Base-by-base conservation (phyloP, 2,888 invertebrate genomes). In the Phortica magna region DNA sequence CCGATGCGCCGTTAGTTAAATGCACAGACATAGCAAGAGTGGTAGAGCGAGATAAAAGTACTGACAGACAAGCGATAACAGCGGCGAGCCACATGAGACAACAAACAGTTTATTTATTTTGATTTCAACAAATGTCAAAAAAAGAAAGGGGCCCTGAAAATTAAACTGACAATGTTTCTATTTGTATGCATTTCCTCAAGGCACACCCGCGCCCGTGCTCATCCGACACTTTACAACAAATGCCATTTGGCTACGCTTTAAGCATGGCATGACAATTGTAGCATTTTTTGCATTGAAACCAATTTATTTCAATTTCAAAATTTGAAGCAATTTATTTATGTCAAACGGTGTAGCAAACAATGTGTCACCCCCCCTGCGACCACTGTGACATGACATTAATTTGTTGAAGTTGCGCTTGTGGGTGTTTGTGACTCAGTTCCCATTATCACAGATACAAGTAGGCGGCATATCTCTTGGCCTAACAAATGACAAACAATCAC, bases 221-320 rank as follows among this genome's bases (percentile, higher is more conserved):
- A 31, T 53, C 14, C n/a, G 9, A 14, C 31, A 43, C 10, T 53
- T 53, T 6, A 65, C 70, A 31, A 3, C 31, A 22, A 22, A 22
- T 64, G 64, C 31, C 31, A 31, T 31, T 31, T 31, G 1, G 31
- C 31, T 31, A 43, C 72, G 80, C 64, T 75, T 76, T 68, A 61
- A 65, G 53, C 75, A 77, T 12, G 53, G 59, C 59, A 19, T 59
- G 17, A 19, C 65, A 55, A 55, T 73, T 68, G 68, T 68, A 39
- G 80, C 79, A 80, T 83, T 83, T 31, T 88, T 83, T 88, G 85
- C 88, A 85, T 85, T 88, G 88, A 87, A 83, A 82, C 80, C 87
- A 86, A 87, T 88, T 87, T 85, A 86, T 84, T 83, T 84, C 84
- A 88, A 82, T 80, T 84, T 78, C 81, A 80, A 74, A 82, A 12